phyloP scores from a whole-genome alignment of 2,113 vertebrate genomes.

The Micromys minutus region DNA sequence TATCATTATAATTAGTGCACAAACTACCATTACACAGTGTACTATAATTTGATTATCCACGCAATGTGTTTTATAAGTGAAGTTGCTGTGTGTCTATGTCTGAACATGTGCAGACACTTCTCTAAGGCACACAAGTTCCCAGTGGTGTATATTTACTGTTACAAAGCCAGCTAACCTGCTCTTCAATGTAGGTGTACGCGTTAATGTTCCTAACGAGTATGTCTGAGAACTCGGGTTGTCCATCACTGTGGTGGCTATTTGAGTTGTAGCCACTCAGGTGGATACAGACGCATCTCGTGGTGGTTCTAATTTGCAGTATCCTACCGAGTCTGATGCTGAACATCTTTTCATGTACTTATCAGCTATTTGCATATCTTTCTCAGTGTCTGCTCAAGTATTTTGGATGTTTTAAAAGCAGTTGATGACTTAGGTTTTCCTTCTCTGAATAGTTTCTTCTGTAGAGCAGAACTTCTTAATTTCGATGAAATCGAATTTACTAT shows the following conservation, averaged over 20 bases:
- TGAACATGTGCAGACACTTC: neutral
- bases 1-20: neutral
- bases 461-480: neutral
- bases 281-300: neutral
- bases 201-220: neutral
- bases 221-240: neutral
- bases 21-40: neutral
- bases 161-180: neutral
- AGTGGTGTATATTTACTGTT: neutral
- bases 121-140: neutral
- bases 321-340: too few species aligned
- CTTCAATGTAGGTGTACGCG: neutral
- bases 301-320: neutral
- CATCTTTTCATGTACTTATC: neutral
- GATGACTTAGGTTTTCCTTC: neutral
- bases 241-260: neutral
- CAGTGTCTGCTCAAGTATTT: neutral
- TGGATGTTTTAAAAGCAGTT: neutral
- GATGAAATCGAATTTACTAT: neutral
- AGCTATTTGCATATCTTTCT: neutral
- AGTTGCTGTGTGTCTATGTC: neutral
- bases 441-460: neutral
- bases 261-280: neutral
- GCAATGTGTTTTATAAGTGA: neutral
- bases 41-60: neutral